Base-by-base conservation (phyloP, 2,888 invertebrate species). In the Eumacrocentrus americanus region DNA sequence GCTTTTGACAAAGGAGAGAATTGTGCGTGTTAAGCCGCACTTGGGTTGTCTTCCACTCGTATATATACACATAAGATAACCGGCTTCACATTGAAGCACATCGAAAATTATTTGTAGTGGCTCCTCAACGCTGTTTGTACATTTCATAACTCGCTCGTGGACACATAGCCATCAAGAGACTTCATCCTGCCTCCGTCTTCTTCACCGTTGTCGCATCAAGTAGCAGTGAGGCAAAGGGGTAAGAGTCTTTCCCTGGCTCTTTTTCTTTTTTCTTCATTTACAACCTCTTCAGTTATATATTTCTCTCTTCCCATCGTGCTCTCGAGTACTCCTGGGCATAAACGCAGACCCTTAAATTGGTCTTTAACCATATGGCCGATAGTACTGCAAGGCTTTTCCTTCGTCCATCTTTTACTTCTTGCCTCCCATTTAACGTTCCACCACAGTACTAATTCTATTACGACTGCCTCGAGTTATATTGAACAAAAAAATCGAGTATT, bases 111-210 rank as follows among this genome's bases (percentile, higher is more conserved):
- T 75, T 76, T 76, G 72, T 67, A 72, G 74, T 75, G 72, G 54
- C 62, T 52, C 62, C 67, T 61, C 35, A 37, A 34, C 54, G 14
- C 42, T 72, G 71, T 78, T 77, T 77, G 71, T 77, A 75, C 71
- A 74, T 76, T 77, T 78, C 74, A 75, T 74, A 77, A 75, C 70
- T 73, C 70, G 71, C 66, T 69, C 70, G 66, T 42, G 42, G 23
- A 52, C 44, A 20, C 16, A 37, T 34, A 40, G 18, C 18, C 20
- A 25, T n/a, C 37, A 60, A 60, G 54, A 54, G 60, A 22, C 42
- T 60, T 35, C 54, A 54, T 54, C 53, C 62, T 64, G 64, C 51
- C 18, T 37, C 44, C 58, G 40, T 55, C 40, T 11, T 57, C 54
- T 40, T 29, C 18, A 16, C 9, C 20, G 18, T 20, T 58, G 5